Base-by-base conservation (phyloP, 1,140 invertebrate genomes). In the Elysia chlorotica region DNA sequence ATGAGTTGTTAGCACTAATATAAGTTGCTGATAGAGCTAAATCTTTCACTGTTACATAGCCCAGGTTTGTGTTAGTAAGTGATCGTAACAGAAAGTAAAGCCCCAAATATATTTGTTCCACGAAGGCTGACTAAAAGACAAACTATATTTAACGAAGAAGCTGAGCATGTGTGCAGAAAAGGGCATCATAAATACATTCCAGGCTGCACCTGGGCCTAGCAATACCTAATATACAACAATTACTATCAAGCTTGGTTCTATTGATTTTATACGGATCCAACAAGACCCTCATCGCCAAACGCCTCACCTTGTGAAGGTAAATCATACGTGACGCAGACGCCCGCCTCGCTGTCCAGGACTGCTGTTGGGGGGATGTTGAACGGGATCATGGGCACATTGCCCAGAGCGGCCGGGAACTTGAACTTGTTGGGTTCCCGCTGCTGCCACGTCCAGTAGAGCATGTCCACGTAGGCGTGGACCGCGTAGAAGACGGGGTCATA, bases 371-470 rank as follows among this genome's bases (percentile, higher is more conserved):
- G 77, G 73, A 82, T 76, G 73, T 83, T 84, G 74, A 84, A 86
- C 5, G 85, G 85, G 33, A 86, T 72, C 78, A 86, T 81, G 21
- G 82, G 80, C 74, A 85, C 84, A 61, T 79, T 83, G 10, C 81
- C 80, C 72, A 78, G 83, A 25, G 75, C 79, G 62, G 79, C 78
- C 2, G 84, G 83, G 66, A 81, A 86, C 71, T 83, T 83, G 66
- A 80, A 81, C 57, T 79, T 82, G 69, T 84, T 85, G 37, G 80
- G 63, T 14, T 69, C 74, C 66, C 76, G 79, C 53, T 82, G 75
- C 66, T 86, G 85, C 85, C 85, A 86, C 41, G 70, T 75, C 82
- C 81, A 84, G 75, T 82, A 86, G 38, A 86, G 73, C 78, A 81
- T 81, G 73, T 86, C 85, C 48, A 84, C 73, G 61, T 81, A 86